Percentiles rank a stretch among this genome's conserved stretches.
Conservation (phyloP, 2,797 vertebrate genomes). For the Pipistrellus kuhlii region DNA sequence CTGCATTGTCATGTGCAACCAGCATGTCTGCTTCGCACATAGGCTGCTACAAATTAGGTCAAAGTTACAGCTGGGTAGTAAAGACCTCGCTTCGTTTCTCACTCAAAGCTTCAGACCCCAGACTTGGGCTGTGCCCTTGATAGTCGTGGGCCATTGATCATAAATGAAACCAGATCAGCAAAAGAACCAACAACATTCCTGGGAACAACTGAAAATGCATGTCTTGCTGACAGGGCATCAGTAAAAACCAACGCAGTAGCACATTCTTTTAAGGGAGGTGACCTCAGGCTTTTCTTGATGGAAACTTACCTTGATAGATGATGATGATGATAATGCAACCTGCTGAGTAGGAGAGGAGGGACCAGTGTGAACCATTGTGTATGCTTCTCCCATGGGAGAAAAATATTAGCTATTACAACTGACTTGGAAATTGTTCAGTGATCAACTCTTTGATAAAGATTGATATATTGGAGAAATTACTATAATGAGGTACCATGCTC, state of each 20-base stretch:
- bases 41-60: background rate
- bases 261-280: conserved; percentile 8
- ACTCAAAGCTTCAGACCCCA: background rate
- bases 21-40: background rate
- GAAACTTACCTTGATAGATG: conserved; percentile 36
- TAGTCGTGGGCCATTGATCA: background rate
- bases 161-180: conserved; percentile 36
- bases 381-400: background rate
- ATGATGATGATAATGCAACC: background rate
- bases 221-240: background rate
- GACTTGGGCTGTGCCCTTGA: background rate
- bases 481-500: background rate
- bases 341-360: background rate
- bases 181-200: conserved; percentile 12
- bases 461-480: background rate
- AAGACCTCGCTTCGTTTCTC: background rate
- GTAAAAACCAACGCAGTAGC: background rate
- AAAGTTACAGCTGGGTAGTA: background rate
- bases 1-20: background rate
- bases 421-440: background rate
- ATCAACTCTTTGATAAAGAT: background rate
- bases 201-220: conserved; percentile 31
- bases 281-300: conserved; percentile 10
- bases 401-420: background rate
- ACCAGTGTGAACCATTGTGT: background rate